Evolutionary conservation across 2,113 vertebrate species (phyloP).

Genomic region (Salvelinus fontinalis): DNA sequence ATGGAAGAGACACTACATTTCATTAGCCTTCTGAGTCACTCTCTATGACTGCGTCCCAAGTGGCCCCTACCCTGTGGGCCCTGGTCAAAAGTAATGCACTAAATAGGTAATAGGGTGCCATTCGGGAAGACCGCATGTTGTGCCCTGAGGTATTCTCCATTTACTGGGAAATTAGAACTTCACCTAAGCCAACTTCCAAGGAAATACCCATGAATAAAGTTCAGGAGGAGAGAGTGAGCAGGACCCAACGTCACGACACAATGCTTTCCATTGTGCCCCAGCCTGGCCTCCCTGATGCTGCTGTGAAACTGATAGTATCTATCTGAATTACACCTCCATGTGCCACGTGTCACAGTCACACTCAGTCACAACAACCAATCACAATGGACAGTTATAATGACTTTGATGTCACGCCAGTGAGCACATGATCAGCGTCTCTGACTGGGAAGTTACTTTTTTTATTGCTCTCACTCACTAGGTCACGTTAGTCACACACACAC

Average conservation of each 20-base stretch:
- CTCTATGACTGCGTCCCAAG: too few species aligned
- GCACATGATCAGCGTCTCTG: too few species aligned
- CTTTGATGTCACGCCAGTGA: too few species aligned
- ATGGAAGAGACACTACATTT: too few species aligned
- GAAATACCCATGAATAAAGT: background rate
- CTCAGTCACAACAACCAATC: background rate
- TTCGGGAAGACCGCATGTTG: background rate
- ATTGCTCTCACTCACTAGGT: background rate
- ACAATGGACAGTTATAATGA: too few species aligned
- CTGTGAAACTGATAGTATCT: constrained; percentile 24
- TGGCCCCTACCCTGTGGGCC: too few species aligned
- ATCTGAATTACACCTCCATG: background rate
- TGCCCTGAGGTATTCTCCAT: background rate
- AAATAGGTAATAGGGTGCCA: too few species aligned
- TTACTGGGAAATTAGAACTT: background rate
- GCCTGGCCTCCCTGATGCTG: constrained; percentile 9
- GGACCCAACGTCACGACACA: constrained; percentile 18
- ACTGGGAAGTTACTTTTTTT: too few species aligned
- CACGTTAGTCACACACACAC: background rate
- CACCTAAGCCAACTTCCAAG: background rate
- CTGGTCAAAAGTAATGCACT: background rate
- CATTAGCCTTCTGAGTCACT: too few species aligned
- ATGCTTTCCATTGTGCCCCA: constrained; percentile 28
- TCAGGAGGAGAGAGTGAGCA: background rate
- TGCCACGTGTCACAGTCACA: constrained; percentile 21